These are phyloP conservation scores for Lamprologus lemairii DNA, from an alignment of 2,113 vertebrate species.

Conservation along the genomic window DNA sequence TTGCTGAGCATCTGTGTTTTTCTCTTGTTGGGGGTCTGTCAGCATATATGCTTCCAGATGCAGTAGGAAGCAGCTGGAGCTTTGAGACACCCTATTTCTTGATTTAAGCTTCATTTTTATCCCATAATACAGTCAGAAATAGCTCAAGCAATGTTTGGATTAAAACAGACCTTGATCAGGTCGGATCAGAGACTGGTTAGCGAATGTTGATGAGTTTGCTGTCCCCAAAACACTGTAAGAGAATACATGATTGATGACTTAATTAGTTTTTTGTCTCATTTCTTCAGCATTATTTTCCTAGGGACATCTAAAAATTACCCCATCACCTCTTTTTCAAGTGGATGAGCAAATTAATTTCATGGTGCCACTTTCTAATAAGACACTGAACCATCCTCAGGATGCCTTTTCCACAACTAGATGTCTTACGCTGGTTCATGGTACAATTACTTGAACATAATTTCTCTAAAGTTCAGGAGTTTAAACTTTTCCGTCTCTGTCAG, in stretches of 20 bases:
- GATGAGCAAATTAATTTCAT: neutral
- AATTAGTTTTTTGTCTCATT: neutral
- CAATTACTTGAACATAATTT: neutral
- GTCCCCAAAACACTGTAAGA: neutral
- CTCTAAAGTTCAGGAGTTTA: neutral
- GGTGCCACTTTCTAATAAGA: neutral
- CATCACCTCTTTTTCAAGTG: neutral
- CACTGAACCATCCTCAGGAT: neutral
- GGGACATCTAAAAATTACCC: neutral
- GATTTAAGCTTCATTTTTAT: neutral
- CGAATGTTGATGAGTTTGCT: neutral
- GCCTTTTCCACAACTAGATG: neutral
- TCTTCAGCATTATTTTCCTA: neutral
- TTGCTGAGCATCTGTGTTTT: constrained; percentile 1
- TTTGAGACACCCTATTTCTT: neutral
- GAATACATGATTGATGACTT: neutral
- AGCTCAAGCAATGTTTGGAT: neutral
- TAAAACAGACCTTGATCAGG: neutral
- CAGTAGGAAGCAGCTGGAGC: neutral
- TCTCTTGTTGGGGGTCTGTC: neutral
- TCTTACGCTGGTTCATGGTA: neutral
- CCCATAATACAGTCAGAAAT: neutral
- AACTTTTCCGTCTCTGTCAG: neutral
- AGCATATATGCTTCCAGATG: neutral
- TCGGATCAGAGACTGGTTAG: neutral